phyloP scores from a whole-genome alignment of 2,113 vertebrate species.

The Pedionomus torquatus region DNA sequence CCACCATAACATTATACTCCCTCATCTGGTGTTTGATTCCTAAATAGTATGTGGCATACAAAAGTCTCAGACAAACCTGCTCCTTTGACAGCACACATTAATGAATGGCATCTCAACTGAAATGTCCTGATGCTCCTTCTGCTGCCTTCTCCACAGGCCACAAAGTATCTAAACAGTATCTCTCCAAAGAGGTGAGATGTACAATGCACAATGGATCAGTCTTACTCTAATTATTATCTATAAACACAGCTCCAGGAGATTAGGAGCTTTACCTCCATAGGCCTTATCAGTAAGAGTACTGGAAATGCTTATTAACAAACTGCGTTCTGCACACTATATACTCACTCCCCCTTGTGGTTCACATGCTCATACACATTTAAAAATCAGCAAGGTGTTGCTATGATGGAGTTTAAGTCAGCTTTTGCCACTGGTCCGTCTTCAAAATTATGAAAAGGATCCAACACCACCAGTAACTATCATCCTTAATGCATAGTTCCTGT shows the following conservation, averaged over 20 bases:
- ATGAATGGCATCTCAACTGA: not conserved
- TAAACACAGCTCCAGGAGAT: not conserved
- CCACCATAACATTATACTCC: not conserved
- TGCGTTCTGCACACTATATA: not conserved
- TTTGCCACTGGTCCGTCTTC: not conserved
- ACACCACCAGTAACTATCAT: not conserved
- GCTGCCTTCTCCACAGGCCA: not conserved
- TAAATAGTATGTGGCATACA: fast-evolving
- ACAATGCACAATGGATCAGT: not conserved
- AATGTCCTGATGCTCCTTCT: not conserved
- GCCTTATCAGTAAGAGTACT: not conserved
- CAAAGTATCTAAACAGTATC: not conserved
- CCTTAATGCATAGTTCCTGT: not conserved
- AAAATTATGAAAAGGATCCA: not conserved
- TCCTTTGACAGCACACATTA: not conserved
- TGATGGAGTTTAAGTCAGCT: not conserved
- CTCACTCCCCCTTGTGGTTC: constrained; percentile 34
- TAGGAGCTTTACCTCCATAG: not conserved
- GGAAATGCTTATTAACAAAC: not conserved
- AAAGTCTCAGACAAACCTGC: not conserved
- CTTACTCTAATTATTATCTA: not conserved
- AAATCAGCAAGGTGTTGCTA: not conserved
- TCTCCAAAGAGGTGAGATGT: not conserved
- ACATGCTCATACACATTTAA: not conserved
- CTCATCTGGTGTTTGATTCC: not conserved